These are phyloP conservation scores for Pristionchus entomophagus DNA, from an alignment of 2,888 invertebrate genomes.

Conservation along the genomic window DNA sequence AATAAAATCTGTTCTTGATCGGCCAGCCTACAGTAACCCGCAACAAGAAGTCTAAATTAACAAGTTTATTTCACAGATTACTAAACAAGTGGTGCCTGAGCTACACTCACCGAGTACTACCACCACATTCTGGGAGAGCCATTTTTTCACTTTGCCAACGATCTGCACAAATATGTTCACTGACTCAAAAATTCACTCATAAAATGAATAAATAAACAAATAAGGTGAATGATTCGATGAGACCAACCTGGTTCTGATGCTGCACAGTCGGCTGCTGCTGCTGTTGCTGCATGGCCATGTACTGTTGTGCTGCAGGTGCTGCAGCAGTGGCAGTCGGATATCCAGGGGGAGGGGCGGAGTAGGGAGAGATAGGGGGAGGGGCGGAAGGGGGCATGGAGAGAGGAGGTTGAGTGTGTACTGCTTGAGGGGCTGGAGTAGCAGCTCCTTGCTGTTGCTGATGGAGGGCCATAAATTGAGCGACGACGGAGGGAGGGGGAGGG, in stretches of 20 bases:
- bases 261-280: no score
- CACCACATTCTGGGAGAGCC: no score
- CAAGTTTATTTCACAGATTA: no score
- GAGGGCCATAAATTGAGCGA: neutral
- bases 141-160: no score
- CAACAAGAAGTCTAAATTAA: no score
- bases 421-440: neutral
- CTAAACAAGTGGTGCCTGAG: no score
- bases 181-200: no score
- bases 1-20: no score
- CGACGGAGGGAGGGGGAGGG: neutral
- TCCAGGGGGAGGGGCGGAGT: slow-evolving; percentile 27
- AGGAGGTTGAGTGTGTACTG: slow-evolving; percentile 3
- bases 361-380: slow-evolving; percentile 28
- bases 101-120: no score
- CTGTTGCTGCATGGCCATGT: neutral
- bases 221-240: neutral
- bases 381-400: neutral
- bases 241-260: neutral
- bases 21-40: no score
- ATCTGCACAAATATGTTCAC: no score
- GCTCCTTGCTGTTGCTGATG: slow-evolving; percentile 1
- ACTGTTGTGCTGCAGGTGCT: neutral
- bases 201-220: neutral
- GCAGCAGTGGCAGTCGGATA: neutral